A percentile compares a stretch with the other conserved stretches of the same genome.
These are phyloP conservation scores for Dendropsophus ebraccatus DNA, from an alignment of 2,113 vertebrate genomes.

Conservation along the genomic window DNA sequence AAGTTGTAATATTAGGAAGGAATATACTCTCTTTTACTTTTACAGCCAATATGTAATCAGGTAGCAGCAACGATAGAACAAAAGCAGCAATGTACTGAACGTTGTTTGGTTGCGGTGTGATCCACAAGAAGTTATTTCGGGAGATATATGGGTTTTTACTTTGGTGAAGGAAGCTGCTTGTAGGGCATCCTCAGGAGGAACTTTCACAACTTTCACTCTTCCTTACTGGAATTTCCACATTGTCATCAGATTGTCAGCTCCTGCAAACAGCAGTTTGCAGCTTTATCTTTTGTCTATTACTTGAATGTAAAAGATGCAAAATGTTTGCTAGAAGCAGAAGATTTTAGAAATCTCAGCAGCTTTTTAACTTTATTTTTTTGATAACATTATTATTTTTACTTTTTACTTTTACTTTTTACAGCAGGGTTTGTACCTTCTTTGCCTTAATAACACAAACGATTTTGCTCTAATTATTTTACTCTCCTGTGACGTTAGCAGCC, in stretches of 20 bases:
- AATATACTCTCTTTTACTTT: too few species aligned
- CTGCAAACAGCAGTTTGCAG: background rate
- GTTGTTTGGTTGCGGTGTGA: too few species aligned
- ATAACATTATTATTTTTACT: background rate
- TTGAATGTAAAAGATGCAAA: background rate
- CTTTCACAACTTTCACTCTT: slow-evolving; percentile 33
- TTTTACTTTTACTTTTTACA: background rate
- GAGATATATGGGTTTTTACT: too few species aligned
- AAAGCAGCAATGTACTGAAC: too few species aligned
- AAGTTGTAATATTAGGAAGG: too few species aligned
- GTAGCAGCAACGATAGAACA: too few species aligned
- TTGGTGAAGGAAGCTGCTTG: background rate
- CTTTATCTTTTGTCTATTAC: background rate
- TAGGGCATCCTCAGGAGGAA: background rate
- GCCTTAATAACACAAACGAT: too few species aligned
- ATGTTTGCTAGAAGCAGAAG: background rate
- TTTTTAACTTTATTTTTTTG: background rate
- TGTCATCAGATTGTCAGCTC: background rate
- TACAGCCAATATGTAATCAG: too few species aligned
- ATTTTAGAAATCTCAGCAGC: background rate
- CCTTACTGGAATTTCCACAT: background rate
- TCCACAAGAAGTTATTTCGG: too few species aligned
- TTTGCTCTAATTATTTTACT: too few species aligned
- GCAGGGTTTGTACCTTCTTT: background rate
- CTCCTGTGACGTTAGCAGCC: too few species aligned